phyloP scores from a whole-genome alignment of 2,113 vertebrate species.

The Leuciscus idus region DNA sequence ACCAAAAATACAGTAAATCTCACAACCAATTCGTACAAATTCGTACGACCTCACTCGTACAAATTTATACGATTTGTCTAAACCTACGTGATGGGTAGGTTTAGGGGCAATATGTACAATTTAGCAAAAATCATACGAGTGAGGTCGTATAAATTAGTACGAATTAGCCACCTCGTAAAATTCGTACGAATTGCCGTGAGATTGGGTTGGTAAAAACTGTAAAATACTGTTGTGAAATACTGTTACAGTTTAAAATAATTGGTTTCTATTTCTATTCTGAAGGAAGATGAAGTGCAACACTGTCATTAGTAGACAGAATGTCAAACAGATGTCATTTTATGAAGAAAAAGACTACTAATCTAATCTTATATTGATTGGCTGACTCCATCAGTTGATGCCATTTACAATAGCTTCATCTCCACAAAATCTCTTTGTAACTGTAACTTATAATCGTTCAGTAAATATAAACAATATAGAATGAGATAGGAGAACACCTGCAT shows the following conservation, averaged over 20 bases:
- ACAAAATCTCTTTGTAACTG: background rate
- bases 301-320: background rate
- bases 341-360: background rate
- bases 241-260: background rate
- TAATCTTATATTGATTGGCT: background rate
- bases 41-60: no score
- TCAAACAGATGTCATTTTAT: background rate
- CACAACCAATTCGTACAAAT: no score
- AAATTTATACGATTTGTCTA: no score
- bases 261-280: no score
- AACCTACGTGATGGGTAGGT: no score
- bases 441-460: conserved; percentile 13
- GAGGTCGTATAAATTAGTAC: no score
- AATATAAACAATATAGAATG: conserved; percentile 62
- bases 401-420: conserved; percentile 57
- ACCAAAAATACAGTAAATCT: background rate
- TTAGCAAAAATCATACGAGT: no score
- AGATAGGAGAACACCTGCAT: conserved; percentile 72
- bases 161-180: no score
- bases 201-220: background rate
- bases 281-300: background rate
- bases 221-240: background rate
- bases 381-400: background rate
- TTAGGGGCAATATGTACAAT: no score
- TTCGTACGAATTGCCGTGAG: no score